Percentiles rank a stretch among this genome's conserved stretches.
These are phyloP conservation scores for Timandra comae DNA, from an alignment of 2,888 invertebrate species.

Conservation along the genomic window DNA sequence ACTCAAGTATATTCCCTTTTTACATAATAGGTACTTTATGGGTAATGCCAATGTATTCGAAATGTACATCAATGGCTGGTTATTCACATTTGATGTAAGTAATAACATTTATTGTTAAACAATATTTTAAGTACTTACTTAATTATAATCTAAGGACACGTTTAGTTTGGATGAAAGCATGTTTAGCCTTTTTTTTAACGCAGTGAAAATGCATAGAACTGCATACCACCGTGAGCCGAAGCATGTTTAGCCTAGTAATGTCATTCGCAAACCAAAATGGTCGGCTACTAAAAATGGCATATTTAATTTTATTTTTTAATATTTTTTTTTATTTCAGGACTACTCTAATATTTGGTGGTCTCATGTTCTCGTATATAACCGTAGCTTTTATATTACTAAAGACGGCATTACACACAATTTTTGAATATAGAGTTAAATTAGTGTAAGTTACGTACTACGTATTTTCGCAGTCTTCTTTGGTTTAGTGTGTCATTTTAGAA, in stretches of 20 bases:
- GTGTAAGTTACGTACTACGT: too few species aligned
- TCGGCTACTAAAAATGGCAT: too few species aligned
- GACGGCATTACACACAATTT: constrained; percentile 58
- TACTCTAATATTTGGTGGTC: constrained; percentile 49
- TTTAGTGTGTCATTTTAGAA: too few species aligned
- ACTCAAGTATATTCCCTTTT: too few species aligned
- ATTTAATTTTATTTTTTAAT: too few species aligned
- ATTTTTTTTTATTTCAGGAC: constrained; percentile 47
- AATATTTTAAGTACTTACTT: neutral
- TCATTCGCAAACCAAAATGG: too few species aligned
- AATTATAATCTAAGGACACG: constrained; percentile 3
- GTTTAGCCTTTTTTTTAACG: too few species aligned
- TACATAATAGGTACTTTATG: constrained; percentile 49
- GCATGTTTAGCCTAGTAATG: too few species aligned
- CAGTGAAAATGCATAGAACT: too few species aligned
- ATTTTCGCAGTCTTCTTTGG: too few species aligned
- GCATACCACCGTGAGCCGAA: too few species aligned
- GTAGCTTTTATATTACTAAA: constrained; percentile 52
- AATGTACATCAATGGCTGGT: constrained; percentile 43
- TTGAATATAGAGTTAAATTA: constrained; percentile 62
- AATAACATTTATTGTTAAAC: neutral
- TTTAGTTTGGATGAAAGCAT: too few species aligned
- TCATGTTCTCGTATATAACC: constrained; percentile 50
- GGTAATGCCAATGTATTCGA: constrained; percentile 64
- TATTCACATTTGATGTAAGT: constrained; percentile 59